Evolutionary conservation across 2,113 vertebrate species (phyloP), one percentile per base, ranked within the genome.

Genomic region (Neogobius melanostomus): DNA sequence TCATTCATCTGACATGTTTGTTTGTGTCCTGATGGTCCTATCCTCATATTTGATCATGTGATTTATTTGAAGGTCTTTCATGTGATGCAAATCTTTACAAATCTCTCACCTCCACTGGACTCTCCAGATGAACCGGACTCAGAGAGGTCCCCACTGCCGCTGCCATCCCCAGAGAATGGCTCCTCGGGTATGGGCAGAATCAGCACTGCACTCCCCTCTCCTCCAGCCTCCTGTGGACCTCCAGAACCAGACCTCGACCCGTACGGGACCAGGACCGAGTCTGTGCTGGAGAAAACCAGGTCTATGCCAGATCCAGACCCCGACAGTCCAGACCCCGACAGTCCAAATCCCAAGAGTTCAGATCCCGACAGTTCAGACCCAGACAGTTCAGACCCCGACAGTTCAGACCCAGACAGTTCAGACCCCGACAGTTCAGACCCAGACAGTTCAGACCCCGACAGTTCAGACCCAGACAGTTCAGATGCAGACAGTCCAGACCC

Each of bases 221-320:
- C 57, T 43, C 68, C 87, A 17, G 78, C 83, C 66, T 92, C 89
- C 66, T 90, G 79, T 14, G 42, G 72, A 76, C 21, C 72, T 53
- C 79, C 87, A 61, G 79, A 88, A 68, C 44, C 44, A 7, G 80
- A 82, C 6, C 66, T 85, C 62, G 89, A 90, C 1, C 11, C 43
- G 88, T 83, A 5, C 60, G 81, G 7, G 84, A 85, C 64, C 79
- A 81, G 68, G 84, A 86, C 53, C 75, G 5, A 53, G n/a, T 53
- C 88, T 74, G 77, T 79, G 14, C 74, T 86, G 45, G 88, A 89
- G 52, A 62, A 89, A 91, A 43, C 62, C 65, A 69, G 68, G 71
- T 17, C 50, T 57, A 44, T 51, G 43, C 68, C 77, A 65, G 74
- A 75, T 0, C 47, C 64, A 7, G 53, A 50, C 6, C 14, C 57